Evolutionary conservation across 35 echinoderm and acorn worm species (phyloP).

Genomic region (Apostichopus californicus): DNA sequence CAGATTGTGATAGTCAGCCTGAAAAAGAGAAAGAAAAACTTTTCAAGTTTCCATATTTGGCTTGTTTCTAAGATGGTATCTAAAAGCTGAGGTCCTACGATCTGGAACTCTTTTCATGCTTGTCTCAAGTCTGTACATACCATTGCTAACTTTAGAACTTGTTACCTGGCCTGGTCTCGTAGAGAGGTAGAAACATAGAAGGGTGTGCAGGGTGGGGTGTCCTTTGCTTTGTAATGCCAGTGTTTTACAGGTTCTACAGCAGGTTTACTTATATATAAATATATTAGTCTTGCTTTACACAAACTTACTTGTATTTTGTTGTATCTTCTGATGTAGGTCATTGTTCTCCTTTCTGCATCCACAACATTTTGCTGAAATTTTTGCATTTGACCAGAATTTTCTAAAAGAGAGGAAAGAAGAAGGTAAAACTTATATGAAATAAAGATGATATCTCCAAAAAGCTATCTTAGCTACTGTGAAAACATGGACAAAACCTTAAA

Average conservation of each 20-base stretch:
- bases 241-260: too few species aligned
- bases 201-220: too few species aligned
- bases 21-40: conserved; percentile 9
- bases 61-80: not conserved
- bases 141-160: not conserved
- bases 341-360: conserved; percentile 86
- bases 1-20: conserved; percentile 94
- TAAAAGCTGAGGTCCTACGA: too few species aligned
- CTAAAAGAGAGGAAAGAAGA: conserved; percentile 1
- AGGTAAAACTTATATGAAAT: not conserved
- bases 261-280: too few species aligned
- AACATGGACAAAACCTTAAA: too few species aligned
- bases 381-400: conserved; percentile 81
- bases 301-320: conserved; percentile 85
- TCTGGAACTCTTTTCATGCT: not conserved
- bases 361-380: conserved; percentile 83
- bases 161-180: not conserved
- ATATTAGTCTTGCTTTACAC: too few species aligned
- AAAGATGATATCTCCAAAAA: not conserved
- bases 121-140: not conserved
- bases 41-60: not conserved
- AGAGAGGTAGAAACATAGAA: too few species aligned
- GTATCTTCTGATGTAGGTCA: conserved; percentile 92
- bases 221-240: too few species aligned
- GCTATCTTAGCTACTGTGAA: too few species aligned